Evolutionary conservation across 2,113 vertebrate genomes (phyloP), one percentile per base, ranked within the genome.

Genomic region (Nanorana parkeri): DNA sequence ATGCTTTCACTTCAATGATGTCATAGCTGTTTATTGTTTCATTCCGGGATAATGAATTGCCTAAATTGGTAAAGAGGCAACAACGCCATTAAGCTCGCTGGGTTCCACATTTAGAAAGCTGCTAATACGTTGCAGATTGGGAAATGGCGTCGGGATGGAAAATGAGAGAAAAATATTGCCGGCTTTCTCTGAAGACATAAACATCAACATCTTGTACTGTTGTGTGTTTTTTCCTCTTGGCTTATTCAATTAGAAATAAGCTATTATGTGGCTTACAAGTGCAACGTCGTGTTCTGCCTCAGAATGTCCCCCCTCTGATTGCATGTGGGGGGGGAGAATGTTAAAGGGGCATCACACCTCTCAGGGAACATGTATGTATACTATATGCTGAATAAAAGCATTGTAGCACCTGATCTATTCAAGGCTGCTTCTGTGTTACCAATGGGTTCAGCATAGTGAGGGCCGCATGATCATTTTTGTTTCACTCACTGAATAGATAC

Each of bases 21-120:
- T 81, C 60, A 66, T 64, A 21, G 47, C 56, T 56, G 68, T 66
- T 73, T 73, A 81, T 73, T 81, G 36, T 65, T 65, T 52, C 60
- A 73, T 29, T 64, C 60, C 13, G 13, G 15, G 28, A 52, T 72
- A 81, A 81, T 64, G 23, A 72, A 81, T 64, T 64, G 24, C 78
- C 78, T 32, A 81, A 81, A 72, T 81, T 74, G 79, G 68, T 74
- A 41, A 64, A 55, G 60, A 81, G 79, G 52, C 68, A 74, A 64
- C 60, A 21, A 61, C 60, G 0, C 24, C 68, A 72, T 80, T 71
- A 71, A 61, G 11, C 32, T 36, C 41, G 36, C 63, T n/a, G 26
- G 1, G 13, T n/a, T 72, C 36, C 47, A 17, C 15, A 23, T 65
- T 66, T 16, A 71, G 41, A 68, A 47, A 47, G 41, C 11, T 20